Percentiles rank a stretch among this genome's conserved stretches.
phyloP scores from a whole-genome alignment of 2,113 vertebrate species.

The Zosterops borbonicus region DNA sequence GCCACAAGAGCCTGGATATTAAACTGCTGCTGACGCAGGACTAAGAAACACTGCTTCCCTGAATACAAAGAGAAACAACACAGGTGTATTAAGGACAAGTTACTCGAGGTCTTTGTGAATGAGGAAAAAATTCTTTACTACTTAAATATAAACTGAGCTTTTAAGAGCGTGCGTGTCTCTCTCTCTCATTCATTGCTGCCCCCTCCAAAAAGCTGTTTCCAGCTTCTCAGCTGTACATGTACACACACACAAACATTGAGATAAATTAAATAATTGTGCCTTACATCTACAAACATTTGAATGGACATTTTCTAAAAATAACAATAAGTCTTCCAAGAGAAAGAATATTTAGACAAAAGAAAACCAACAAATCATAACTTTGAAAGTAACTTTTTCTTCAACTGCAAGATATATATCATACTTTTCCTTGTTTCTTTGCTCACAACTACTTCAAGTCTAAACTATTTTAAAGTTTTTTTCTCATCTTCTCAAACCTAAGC shows the following conservation, averaged over 20 bases:
- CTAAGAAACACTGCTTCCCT: conserved; percentile 98
- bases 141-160: conserved; percentile 21
- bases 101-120: conserved; percentile 53
- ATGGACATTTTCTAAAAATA: not conserved
- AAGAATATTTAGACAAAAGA: not conserved
- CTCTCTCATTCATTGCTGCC: rapidly evolving
- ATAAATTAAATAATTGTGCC: not conserved
- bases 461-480: not conserved
- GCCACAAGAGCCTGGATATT: conserved; percentile 95
- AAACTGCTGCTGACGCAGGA: conserved; percentile 98
- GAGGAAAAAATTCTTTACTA: conserved; percentile 47
- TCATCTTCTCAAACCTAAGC: not conserved
- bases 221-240: not conserved
- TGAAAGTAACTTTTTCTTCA: not conserved
- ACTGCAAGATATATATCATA: not conserved
- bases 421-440: not conserved
- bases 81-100: conserved; percentile 67
- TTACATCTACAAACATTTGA: not conserved
- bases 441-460: not conserved
- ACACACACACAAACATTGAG: not conserved
- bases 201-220: not conserved
- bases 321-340: not conserved
- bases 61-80: conserved; percentile 69
- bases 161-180: not conserved
- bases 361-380: not conserved